These are phyloP conservation scores for Mycteria americana DNA, from an alignment of 2,797 vertebrate species.

Conservation along the genomic window DNA sequence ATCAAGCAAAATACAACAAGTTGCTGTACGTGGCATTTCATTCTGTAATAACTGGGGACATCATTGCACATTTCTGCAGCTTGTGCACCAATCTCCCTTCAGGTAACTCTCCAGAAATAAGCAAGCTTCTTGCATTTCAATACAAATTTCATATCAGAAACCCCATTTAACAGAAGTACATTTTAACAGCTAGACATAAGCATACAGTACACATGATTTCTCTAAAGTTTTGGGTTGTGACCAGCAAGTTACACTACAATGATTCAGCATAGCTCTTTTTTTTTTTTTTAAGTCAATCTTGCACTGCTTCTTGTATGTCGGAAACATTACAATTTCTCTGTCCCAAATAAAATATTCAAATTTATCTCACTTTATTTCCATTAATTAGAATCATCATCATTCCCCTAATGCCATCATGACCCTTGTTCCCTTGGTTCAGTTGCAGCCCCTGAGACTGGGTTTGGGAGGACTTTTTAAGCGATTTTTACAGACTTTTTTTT, in stretches of 20 bases:
- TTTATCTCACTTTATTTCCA: neutral
- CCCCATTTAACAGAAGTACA: neutral
- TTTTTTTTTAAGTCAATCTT: neutral
- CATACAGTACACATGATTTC: neutral
- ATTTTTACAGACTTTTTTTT: neutral
- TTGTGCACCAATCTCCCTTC: neutral
- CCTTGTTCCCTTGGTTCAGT: neutral
- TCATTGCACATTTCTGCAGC: neutral
- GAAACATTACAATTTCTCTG: neutral
- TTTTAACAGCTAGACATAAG: neutral
- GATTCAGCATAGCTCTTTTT: neutral
- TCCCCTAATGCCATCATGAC: neutral
- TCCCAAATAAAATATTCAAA: neutral
- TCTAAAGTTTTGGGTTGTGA: neutral
- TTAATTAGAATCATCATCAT: neutral
- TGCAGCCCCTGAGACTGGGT: neutral
- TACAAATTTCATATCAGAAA: neutral
- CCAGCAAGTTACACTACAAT: neutral
- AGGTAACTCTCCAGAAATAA: neutral
- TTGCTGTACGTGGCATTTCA: neutral
- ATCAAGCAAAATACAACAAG: neutral
- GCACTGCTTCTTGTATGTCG: neutral
- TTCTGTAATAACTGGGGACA: neutral
- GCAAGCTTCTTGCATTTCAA: neutral
- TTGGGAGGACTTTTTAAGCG: neutral